A percentile compares a stretch with the other conserved stretches of the same genome.
Evolutionary conservation across 1,140 invertebrate species (phyloP).

Genomic region (Neotoxoptera formosana): DNA sequence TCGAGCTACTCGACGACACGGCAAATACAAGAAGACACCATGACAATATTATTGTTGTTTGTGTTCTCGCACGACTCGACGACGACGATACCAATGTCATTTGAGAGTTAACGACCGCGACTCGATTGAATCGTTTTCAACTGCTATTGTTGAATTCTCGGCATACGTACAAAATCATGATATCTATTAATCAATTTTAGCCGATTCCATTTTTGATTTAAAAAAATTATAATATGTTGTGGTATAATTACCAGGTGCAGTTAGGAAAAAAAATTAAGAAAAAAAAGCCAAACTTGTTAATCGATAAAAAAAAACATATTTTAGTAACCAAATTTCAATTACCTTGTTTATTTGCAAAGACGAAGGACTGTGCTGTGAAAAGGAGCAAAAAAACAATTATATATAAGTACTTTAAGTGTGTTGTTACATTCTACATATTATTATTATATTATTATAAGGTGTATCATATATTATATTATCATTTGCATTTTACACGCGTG

Average conservation of each 20-base stretch:
- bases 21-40: not conserved
- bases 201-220: not conserved
- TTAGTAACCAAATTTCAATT: conserved; percentile 29
- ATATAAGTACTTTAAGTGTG: conserved; percentile 20
- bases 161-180: not conserved
- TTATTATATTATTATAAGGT: not conserved
- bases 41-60: not conserved
- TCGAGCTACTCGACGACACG: not conserved
- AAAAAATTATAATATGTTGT: not conserved
- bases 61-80: not conserved
- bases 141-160: not conserved
- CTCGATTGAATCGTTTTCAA: not conserved
- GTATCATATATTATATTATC: not conserved
- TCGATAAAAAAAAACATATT: conserved; percentile 11
- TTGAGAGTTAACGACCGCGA: not conserved
- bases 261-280: conserved; percentile 33
- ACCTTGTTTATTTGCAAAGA: conserved; percentile 57
- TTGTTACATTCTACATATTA: not conserved
- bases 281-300: conserved; percentile 31
- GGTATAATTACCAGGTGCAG: not conserved
- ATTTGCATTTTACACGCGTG: not conserved
- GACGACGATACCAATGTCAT: not conserved
- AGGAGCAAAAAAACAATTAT: conserved; percentile 46
- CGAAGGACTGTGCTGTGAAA: conserved; percentile 51
- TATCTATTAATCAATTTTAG: not conserved